Evolutionary conservation across 53 echinoderm and acorn worm genomes (phyloP), one percentile per base, ranked within the genome.

Genomic region (Pentamera pediparva): DNA sequence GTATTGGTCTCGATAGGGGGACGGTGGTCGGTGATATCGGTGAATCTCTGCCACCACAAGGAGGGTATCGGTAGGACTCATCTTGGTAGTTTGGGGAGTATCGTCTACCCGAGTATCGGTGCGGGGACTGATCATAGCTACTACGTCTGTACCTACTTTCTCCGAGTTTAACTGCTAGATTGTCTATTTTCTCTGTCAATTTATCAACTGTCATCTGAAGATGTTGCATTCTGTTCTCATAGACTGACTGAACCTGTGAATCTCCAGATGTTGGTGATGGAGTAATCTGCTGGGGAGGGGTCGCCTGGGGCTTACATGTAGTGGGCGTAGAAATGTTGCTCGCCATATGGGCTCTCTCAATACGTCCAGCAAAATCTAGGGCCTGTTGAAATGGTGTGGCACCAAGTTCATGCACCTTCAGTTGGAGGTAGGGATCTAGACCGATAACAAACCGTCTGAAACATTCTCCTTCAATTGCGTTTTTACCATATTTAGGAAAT

Each of bases 361-460:
- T 38, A 36, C 54, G 82, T 17, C 77, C 57, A 10, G 83, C 78
- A 32, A n/a, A n/a, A n/a, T n/a, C n/a, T n/a, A n/a, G n/a, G n/a
- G n/a, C n/a, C n/a, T n/a, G n/a, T n/a, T n/a, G 43, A 1, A 82
- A 24, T 13, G 56, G 43, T 17, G 56, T 28, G 7, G 83, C 69
- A n/a, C 79, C 83, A n/a, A n/a, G n/a, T n/a, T n/a, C n/a, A n/a
- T n/a, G n/a, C n/a, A n/a, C n/a, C n/a, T n/a, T n/a, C n/a, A n/a
- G n/a, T n/a, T n/a, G n/a, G n/a, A n/a, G n/a, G n/a, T n/a, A n/a
- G n/a, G n/a, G n/a, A n/a, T n/a, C 35, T 13, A 88, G 25, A 17
- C 88, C 83, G 13, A 76, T 83, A 12, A 87, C 31, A 47, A 87
- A 87, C 32, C 88, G 48, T 5, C 83, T 62, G n/a, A 64, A 78